Conservation (phyloP, 2,113 vertebrate species). For the Felis catus region DNA sequence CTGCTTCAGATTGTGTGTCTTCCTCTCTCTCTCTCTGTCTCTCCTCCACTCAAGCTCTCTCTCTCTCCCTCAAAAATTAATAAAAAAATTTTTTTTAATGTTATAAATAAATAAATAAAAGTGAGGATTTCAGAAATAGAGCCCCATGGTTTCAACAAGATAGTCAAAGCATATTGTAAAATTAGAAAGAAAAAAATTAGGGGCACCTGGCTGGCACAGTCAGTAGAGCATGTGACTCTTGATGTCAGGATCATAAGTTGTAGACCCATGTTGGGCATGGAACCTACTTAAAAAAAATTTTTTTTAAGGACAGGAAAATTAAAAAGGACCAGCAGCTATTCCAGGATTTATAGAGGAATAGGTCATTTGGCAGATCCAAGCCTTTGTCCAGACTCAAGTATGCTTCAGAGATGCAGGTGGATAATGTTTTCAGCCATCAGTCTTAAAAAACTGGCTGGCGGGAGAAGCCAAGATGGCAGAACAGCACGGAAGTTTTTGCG, state of each 20-base stretch:
- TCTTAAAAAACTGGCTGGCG: background rate
- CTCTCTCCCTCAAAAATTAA: too few relatives aligned
- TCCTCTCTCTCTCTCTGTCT: too few relatives aligned
- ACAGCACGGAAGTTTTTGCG: too few relatives aligned
- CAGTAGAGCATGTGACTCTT: background rate
- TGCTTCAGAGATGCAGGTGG: background rate
- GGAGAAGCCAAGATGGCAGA: too few relatives aligned
- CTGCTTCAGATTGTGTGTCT: too few relatives aligned
- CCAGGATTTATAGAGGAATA: background rate
- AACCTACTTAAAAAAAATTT: background rate
- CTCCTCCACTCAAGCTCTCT: too few relatives aligned
- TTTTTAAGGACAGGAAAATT: conserved; percentile 1
- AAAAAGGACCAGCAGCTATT: background rate
- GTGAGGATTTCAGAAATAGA: background rate
- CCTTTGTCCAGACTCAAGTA: background rate
- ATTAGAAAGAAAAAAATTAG: background rate
- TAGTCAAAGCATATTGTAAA: background rate
- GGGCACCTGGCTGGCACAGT: background rate
- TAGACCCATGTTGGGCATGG: background rate
- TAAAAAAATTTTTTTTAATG: too few relatives aligned
- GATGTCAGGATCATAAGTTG: background rate
- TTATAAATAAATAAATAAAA: background rate
- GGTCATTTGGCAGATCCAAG: background rate
- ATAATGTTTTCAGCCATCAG: background rate
- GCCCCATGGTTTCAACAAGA: background rate